Evolutionary conservation across 2,113 vertebrate species (phyloP).

Genomic region (Taurulus bubalis): DNA sequence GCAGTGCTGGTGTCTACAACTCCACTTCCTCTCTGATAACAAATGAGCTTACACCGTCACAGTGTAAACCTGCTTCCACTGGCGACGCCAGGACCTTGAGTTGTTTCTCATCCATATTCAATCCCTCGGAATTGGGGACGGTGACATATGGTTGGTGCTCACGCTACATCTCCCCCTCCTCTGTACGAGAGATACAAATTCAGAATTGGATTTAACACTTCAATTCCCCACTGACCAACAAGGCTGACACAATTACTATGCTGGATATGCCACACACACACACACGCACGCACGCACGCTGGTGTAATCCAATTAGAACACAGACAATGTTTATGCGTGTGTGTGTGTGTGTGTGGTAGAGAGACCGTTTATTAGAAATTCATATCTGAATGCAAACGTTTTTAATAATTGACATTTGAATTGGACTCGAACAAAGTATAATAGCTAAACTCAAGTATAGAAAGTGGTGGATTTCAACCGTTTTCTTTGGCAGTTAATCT

Average conservation of each 20-base stretch:
- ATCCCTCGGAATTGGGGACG: constrained; percentile 75
- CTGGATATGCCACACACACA: constrained; percentile 60
- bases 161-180: constrained; percentile 69
- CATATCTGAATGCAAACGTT: constrained; percentile 36
- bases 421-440: not conserved
- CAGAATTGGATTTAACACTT: constrained; percentile 86
- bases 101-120: constrained; percentile 86
- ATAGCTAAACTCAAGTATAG: constrained; percentile 1
- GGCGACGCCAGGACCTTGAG: constrained; percentile 59
- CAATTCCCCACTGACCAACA: constrained; percentile 82
- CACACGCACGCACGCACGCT: constrained; percentile 38
- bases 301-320: constrained; percentile 78
- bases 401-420: constrained; percentile 34
- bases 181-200: constrained; percentile 80
- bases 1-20: constrained; percentile 38
- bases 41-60: constrained; percentile 48
- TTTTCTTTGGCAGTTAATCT: too few species aligned
- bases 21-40: constrained; percentile 55
- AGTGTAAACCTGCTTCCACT: constrained; percentile 56
- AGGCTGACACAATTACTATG: constrained; percentile 83
- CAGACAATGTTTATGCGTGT: constrained; percentile 51
- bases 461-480: not conserved
- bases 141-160: constrained; percentile 84
- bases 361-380: constrained; percentile 44
- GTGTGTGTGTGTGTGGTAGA: constrained; percentile 21